A percentile compares a stretch with the other conserved stretches of the same genome.
Evolutionary conservation across 2,888 invertebrate species (phyloP).

Genomic region (Neocrepidodera transversa): DNA sequence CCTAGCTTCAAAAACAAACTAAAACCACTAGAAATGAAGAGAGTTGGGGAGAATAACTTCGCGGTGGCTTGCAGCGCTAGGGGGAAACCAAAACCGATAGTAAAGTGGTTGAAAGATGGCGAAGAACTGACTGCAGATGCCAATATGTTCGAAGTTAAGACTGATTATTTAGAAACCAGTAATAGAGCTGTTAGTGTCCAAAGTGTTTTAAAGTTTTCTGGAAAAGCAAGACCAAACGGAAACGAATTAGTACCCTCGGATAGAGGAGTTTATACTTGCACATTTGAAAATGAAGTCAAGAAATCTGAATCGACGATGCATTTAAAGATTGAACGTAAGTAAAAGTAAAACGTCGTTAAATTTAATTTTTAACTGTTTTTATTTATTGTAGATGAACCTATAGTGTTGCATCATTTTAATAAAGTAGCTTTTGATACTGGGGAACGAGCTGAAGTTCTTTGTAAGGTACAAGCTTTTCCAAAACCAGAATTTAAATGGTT

Average conservation of each 20-base stretch:
- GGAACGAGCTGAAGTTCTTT: constrained; percentile 86
- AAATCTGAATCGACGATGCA: constrained; percentile 89
- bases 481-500: constrained; percentile 94
- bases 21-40: constrained; percentile 73
- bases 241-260: constrained; percentile 84
- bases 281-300: constrained; percentile 89
- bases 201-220: constrained; percentile 81
- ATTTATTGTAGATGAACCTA: constrained; percentile 75
- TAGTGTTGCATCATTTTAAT: constrained; percentile 82
- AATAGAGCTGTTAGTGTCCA: constrained; percentile 84
- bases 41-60: constrained; percentile 81
- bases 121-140: constrained; percentile 78
- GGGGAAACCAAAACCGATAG: constrained; percentile 85
- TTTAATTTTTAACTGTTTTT: neutral
- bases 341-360: neutral
- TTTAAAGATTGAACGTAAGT: constrained; percentile 86
- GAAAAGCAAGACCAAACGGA: constrained; percentile 76
- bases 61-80: constrained; percentile 84
- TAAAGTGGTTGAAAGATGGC: constrained; percentile 88
- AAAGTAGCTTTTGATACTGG: constrained; percentile 87
- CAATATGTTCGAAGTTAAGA: constrained; percentile 82
- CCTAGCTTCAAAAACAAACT: constrained; percentile 84
- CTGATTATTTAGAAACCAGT: constrained; percentile 77
- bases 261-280: constrained; percentile 86
- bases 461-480: constrained; percentile 90